Evolutionary conservation across 35 echinoderm and acorn worm species (phyloP), one percentile per base, ranked within the genome.

Genomic region (Apostichopus californicus): DNA sequence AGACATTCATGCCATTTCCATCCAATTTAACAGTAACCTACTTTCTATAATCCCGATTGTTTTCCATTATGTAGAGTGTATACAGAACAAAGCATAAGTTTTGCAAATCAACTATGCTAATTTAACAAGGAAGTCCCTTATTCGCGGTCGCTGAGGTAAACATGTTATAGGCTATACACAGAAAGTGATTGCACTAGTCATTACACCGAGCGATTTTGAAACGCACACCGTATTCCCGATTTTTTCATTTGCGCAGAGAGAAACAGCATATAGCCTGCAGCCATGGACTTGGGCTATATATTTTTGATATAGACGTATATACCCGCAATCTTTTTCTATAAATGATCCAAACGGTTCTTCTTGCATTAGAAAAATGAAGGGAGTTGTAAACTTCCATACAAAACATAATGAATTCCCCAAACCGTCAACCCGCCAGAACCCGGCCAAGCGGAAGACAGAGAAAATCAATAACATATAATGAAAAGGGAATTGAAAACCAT

Each of bases 391-490:
- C 81, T 85, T 11, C 86, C 86, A 89, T 89, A 61, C 71, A n/a
- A 21, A 24, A 60, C 34, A 54, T 72, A 89, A 89, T 89, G 61
- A 66, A 89, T 72, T 89, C 86, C n/a, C 86, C 15, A 89, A 89
- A 89, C 86, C 86, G 72, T 24, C 86, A 89, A 22, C 68, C 86
- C 81, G 86, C 86, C 68, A 73, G 71, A 89, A 89, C 60, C 68
- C 86, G 86, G 86, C 86, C 86, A 73, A 89, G 86, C 86, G 63
- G 86, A 89, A 89, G 86, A 73, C 61, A 72, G 26, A 23, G 86
- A 89, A 89, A 89, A 89, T 89, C 86, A 89, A 89, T 89, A 89
- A 89, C 61, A 89, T 55, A 89, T 89, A 89, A 89, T 89, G 86
- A 89, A 89, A 89, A 66, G 57, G 61, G 86, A 89, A 89, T 89